Evolutionary conservation across 2,797 vertebrate species (phyloP), one percentile per base, ranked within the genome.

Genomic region (Dendrocincla tyrannina): DNA sequence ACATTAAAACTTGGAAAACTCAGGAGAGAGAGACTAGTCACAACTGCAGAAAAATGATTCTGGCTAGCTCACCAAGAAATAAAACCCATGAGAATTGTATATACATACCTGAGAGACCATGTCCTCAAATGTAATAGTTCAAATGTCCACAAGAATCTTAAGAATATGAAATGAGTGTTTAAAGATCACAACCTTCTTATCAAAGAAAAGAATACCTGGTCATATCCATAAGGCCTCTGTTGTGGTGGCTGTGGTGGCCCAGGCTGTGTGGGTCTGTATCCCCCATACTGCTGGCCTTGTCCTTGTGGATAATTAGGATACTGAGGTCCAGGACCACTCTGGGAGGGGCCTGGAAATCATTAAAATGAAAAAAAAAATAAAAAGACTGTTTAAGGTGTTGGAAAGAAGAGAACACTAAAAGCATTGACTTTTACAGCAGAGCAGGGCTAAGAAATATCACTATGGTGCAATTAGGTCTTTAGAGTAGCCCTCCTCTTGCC

Each of bases 231-330:
- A 91, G 99, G 99, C 97, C 99, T 99, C 96, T 99, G 99, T 93
- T 99, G 99, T 49, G 99, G 99, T 70, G 98, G 98, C 91, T 99
- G 99, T 22, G 99, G 99, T 69, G 99, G 99, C 79, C 99, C 99
- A 14, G 99, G 99, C 91, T 99, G 99, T 11, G 99, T 98, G 24
- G 99, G 98, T 95, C 99, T 98, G 84, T 99, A 99, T 60, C 94
- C 98, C 58, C 98, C 99, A 58, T 99, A 99, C 97, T 99, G 99
- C 89, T 99, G 99, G 17, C 99, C 99, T 97, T 99, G 99, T 85
- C 99, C 99, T 97, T 99, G 99, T 39, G 99, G 99, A 93, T 99
- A 99, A 97, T 99, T 99, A 39, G 99, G 98, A 96, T 99, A 99
- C 96, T 99, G 99, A 96, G 98, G 98, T 89, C 99, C 99, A 50